Evolutionary conservation across 1,140 invertebrate genomes (phyloP).

Genomic region (Drosophila nigromelanica): DNA sequence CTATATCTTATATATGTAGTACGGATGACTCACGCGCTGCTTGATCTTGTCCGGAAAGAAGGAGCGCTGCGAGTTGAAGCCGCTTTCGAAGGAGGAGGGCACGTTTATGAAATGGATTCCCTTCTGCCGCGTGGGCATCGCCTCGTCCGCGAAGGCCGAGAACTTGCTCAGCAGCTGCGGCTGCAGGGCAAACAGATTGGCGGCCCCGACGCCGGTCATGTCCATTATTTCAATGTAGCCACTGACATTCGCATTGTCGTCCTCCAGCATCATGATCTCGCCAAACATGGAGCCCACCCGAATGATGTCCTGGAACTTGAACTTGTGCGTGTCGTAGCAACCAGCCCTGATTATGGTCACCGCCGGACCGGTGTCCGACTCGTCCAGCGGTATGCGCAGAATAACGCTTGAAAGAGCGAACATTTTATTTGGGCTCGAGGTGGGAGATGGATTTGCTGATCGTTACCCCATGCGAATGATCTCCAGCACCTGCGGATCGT

Average conservation of each 20-base stretch:
- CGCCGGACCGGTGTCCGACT: slow-evolving; percentile 70
- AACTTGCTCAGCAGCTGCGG: slow-evolving; percentile 84
- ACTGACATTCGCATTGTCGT: slow-evolving; percentile 69
- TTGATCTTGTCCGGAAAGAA: slow-evolving; percentile 71
- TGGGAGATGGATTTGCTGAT: not conserved
- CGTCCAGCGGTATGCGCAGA: slow-evolving; percentile 48
- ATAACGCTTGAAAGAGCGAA: slow-evolving; percentile 42
- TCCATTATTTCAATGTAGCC: slow-evolving; percentile 82
- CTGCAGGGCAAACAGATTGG: slow-evolving; percentile 84
- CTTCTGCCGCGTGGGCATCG: slow-evolving; percentile 84
- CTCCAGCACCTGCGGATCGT: slow-evolving; percentile 75
- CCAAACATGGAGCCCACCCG: slow-evolving; percentile 66
- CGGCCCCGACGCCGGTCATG: slow-evolving; percentile 77
- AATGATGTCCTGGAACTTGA: slow-evolving; percentile 65
- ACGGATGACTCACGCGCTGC: slow-evolving; percentile 40
- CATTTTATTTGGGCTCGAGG: not conserved
- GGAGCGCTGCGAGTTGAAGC: slow-evolving; percentile 84
- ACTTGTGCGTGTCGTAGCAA: slow-evolving; percentile 54
- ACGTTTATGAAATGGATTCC: slow-evolving; percentile 85
- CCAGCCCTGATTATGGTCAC: slow-evolving; percentile 81
- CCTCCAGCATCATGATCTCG: slow-evolving; percentile 77
- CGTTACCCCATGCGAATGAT: slow-evolving; percentile 84
- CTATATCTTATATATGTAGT: no score
- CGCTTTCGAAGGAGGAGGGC: slow-evolving; percentile 83
- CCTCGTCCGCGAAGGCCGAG: slow-evolving; percentile 84